Base-by-base conservation (phyloP, 2,888 invertebrate genomes). In the Matsumyia berberina region DNA sequence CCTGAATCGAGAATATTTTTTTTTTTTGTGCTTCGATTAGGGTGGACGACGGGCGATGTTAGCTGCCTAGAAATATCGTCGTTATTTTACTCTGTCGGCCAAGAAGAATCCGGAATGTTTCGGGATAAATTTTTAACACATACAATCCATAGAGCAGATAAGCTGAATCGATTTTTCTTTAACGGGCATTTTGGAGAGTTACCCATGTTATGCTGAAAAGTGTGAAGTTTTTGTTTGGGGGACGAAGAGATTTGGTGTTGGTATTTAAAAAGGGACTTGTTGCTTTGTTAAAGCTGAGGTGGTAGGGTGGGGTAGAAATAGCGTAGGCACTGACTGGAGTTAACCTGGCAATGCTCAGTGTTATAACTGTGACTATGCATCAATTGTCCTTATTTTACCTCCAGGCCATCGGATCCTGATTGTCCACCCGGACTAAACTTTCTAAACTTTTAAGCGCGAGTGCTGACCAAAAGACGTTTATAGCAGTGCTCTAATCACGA, bases 1-100 rank as follows among this genome's bases (percentile, higher is more conserved):
- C 62, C 33, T 11, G 62, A 46, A 46, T 62, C 31, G 62, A 31
- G 62, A 12, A 39, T 17, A 17, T 39, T 31, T 62, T 62, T 46
- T 62, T 39, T 31, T 46, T 62, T 46, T 62, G 46, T 62, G 8
- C 19, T 37, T 8, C 11, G 15, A 4, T 42, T 33, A 31, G 62
- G 33, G 44, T 11, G 62, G 33, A 12, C 12, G 3, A 29, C 44
- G 24, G 33, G 29, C 12, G 3, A 29, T 62, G 24, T n/a, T 15
- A 29, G 31, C 12, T 44, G 29, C 29, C 46, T 9, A 46, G 42
- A 46, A 46, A 3, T 49, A 49, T 24, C 17, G 33, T 33, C 62
- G 46, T 46, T 62, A 62, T 46, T 62, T 44, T 19, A n/a, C 60
- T 29, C 39, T 12, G 29, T 60, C 9, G 24, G 24, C 12, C 39